Evolutionary conservation across 1,140 invertebrate species (phyloP).

Genomic region (Hypsibius dujardini): DNA sequence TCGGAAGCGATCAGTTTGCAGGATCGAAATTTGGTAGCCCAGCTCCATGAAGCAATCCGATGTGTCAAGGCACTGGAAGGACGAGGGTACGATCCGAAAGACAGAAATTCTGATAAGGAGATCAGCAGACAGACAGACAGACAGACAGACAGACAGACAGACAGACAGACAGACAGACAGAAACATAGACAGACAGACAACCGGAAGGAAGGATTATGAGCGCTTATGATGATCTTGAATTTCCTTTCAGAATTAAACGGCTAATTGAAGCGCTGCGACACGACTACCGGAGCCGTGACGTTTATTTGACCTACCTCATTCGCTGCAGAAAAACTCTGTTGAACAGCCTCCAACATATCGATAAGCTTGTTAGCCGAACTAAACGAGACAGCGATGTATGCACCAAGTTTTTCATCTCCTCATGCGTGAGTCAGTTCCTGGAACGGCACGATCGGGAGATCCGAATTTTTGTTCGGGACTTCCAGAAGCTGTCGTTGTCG

Average conservation of each 20-base stretch:
- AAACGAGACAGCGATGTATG: constrained; percentile 50
- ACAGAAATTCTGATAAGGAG: constrained; percentile 17
- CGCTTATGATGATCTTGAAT: constrained; percentile 19
- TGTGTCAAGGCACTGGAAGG: constrained; percentile 56
- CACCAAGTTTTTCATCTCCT: constrained; percentile 54
- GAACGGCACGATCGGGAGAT: constrained; percentile 49
- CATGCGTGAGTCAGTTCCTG: constrained; percentile 60
- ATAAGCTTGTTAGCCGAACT: constrained; percentile 40
- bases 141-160: no score
- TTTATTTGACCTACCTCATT: constrained; percentile 68
- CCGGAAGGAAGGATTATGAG: no score
- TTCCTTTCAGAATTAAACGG: constrained; percentile 45
- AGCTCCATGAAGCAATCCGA: constrained; percentile 65
- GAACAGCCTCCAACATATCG: constrained; percentile 55
- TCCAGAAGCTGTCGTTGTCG: constrained; percentile 49
- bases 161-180: no score
- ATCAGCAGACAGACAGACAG: no score
- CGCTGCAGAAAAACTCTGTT: constrained; percentile 61
- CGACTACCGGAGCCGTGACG: constrained; percentile 56
- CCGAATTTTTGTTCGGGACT: constrained; percentile 52
- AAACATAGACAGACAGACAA: no score
- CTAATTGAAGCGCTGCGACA: constrained; percentile 56
- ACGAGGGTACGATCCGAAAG: constrained; percentile 36
- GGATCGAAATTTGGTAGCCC: constrained; percentile 58
- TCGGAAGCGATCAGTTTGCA: constrained; percentile 72